Conservation (phyloP, 2,888 invertebrate genomes). For the Tridacna gigas region DNA sequence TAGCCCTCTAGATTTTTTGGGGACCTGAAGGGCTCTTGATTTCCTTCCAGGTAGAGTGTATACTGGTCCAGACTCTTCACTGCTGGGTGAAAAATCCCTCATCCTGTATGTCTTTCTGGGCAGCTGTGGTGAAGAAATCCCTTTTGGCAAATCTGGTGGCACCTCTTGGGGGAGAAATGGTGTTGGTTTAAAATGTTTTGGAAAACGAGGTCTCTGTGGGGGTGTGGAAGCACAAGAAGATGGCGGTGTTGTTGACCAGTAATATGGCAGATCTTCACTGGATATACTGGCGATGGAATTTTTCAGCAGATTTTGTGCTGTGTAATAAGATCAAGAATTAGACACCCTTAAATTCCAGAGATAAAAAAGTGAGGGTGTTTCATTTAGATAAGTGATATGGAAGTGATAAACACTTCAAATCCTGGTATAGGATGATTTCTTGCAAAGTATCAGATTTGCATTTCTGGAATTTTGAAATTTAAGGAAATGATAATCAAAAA, state of each 20-base stretch:
- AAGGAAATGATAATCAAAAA: neutral
- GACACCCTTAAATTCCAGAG: constrained; percentile 1
- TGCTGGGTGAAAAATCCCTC: constrained; percentile 53
- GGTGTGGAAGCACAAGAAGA: constrained; percentile 62
- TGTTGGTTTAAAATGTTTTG: constrained; percentile 60
- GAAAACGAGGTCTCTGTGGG: constrained; percentile 58
- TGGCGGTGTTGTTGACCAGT: constrained; percentile 44
- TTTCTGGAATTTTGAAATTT: constrained; percentile 15
- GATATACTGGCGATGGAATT: constrained; percentile 30
- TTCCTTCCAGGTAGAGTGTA: constrained; percentile 17
- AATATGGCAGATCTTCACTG: constrained; percentile 39
- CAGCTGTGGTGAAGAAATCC: neutral
- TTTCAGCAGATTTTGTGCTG: constrained; percentile 30
- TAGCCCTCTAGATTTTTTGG: constrained; percentile 74
- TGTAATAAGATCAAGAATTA: constrained; percentile 10
- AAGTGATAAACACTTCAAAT: constrained; percentile 7
- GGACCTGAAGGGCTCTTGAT: constrained; percentile 1
- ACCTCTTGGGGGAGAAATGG: constrained; percentile 50
- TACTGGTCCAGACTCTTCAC: constrained; percentile 37
- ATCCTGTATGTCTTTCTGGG: neutral
- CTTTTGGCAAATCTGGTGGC: constrained; percentile 28
- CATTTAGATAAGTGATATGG: constrained; percentile 1
- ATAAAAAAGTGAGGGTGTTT: constrained; percentile 19
- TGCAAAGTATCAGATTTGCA: constrained; percentile 24
- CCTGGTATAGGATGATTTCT: constrained; percentile 16